These are phyloP conservation scores for Ommatoiulus sabulosus DNA, from an alignment of 2,888 invertebrate species.

Conservation along the genomic window DNA sequence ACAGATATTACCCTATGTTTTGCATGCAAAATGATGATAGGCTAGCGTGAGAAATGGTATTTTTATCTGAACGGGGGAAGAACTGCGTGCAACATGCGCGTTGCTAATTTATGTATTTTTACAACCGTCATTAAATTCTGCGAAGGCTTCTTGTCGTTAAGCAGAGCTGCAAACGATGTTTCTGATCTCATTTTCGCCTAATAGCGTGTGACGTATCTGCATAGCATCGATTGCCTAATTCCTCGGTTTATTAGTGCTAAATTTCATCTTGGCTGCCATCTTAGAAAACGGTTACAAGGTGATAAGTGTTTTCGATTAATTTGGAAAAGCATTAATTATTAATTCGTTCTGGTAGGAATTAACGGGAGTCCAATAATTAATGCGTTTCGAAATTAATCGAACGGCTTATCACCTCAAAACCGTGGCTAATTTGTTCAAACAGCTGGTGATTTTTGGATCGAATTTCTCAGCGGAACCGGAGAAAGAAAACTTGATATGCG, in stretches of 20 bases:
- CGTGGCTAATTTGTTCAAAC: no score
- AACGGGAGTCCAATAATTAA: neutral
- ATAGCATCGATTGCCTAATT: neutral
- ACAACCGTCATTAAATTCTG: constrained; percentile 18
- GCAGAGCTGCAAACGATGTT: neutral
- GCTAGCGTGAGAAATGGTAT: neutral
- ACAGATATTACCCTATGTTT: neutral
- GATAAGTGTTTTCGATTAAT: neutral
- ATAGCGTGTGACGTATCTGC: neutral
- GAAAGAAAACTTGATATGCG: no score
- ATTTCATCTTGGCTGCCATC: neutral
- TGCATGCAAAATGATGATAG: neutral
- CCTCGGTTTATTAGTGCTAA: neutral
- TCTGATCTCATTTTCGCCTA: neutral
- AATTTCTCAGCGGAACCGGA: no score
- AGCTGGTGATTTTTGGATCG: no score
- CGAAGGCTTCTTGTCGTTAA: neutral
- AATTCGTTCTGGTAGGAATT: neutral
- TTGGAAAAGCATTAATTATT: neutral
- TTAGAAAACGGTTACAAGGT: neutral
- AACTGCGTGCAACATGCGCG: neutral
- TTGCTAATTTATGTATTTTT: constrained; percentile 1
- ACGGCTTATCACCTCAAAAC: neutral
- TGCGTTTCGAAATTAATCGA: neutral
- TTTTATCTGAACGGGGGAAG: neutral